Conservation (phyloP, 2,113 vertebrate species). For the human region GRCh38 chr18:50950001-50950500, state of each 20-base stretch:
- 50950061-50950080: conserved; percentile 1
- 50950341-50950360: not conserved
- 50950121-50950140: not conserved
- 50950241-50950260: not conserved
- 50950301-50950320: not conserved
- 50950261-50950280: not conserved
- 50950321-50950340: not conserved
- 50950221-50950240: not conserved
- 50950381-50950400: not conserved
- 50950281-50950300: not conserved
- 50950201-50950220: conserved; percentile 45
- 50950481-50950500: no score
- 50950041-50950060: not conserved
- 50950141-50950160: not conserved
- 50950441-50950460: not conserved
- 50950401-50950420: not conserved
- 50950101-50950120: not conserved
- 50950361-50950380: not conserved
- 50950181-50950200: not conserved
- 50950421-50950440: not conserved
- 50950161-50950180: conserved; percentile 35
- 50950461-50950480: not conserved
- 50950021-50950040: not conserved
- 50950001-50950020: not conserved
- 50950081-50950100: not conserved